Evolutionary conservation across 2,888 invertebrate species (phyloP).

Genomic region (Pachycephus smyrnensis): DNA sequence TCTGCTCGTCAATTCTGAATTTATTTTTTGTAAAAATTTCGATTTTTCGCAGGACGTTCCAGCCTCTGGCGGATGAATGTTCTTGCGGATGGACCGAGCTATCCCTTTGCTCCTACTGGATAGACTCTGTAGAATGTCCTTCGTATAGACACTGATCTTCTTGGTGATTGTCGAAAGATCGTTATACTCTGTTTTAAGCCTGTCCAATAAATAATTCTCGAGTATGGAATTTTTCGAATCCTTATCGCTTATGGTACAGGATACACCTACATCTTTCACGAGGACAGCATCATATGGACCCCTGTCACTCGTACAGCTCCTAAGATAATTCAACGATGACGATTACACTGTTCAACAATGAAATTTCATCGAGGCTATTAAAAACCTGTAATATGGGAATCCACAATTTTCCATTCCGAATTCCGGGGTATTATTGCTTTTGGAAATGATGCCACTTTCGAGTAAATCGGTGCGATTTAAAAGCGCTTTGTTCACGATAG

Average conservation of each 20-base stretch:
- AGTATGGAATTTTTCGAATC: constrained; percentile 21
- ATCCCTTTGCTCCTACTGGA: constrained; percentile 23
- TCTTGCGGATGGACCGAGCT: background rate
- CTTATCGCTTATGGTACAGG: constrained; percentile 34
- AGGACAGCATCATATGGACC: constrained; percentile 38
- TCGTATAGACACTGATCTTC: constrained; percentile 46
- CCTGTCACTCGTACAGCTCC: constrained; percentile 32
- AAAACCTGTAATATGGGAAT: constrained; percentile 48
- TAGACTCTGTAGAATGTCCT: constrained; percentile 41
- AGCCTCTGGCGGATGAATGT: background rate
- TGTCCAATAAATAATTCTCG: constrained; percentile 35
- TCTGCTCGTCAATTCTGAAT: constrained; percentile 15
- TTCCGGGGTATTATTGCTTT: background rate
- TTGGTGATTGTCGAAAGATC: constrained; percentile 44
- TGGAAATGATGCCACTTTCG: constrained; percentile 8
- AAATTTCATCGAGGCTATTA: background rate
- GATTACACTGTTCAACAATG: background rate
- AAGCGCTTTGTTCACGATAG: constrained; percentile 9
- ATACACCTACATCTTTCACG: constrained; percentile 46
- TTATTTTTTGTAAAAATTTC: background rate
- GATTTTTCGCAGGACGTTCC: background rate
- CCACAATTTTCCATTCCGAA: constrained; percentile 25
- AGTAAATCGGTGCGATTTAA: background rate
- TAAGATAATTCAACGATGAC: constrained; percentile 2
- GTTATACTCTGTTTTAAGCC: constrained; percentile 42